Percentiles rank a stretch among this genome's conserved stretches.
Evolutionary conservation across 2,113 vertebrate species (phyloP).

Genomic region (Protomyctophum bolini): DNA sequence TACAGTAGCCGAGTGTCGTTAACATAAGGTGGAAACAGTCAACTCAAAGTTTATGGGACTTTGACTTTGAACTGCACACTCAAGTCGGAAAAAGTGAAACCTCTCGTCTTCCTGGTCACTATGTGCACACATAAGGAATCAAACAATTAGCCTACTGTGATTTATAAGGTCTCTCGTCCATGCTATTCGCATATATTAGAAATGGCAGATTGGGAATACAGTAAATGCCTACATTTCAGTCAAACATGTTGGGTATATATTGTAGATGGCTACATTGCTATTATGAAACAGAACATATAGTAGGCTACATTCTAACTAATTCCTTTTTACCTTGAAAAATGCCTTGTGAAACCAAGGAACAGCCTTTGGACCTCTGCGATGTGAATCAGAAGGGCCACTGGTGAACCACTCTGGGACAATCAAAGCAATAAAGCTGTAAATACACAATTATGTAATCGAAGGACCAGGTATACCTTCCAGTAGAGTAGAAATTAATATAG

Average conservation of each 20-base stretch:
- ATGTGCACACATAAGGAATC: background rate
- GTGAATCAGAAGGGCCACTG: conserved; percentile 17
- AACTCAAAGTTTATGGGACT: conserved; percentile 65
- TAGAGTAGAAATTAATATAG: background rate
- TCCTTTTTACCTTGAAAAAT: no score
- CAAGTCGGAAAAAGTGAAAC: conserved; percentile 12
- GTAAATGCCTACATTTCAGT: no score
- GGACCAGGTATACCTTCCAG: background rate
- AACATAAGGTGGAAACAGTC: conserved; percentile 36
- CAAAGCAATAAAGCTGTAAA: conserved; percentile 46
- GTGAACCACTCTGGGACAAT: conserved; percentile 14
- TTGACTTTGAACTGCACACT: conserved; percentile 72
- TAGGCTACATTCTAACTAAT: no score
- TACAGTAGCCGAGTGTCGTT: no score
- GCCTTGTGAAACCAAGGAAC: background rate
- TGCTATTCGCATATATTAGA: no score
- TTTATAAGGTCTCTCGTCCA: no score
- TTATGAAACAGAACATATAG: no score
- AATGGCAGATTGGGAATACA: no score
- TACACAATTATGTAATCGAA: conserved; percentile 10
- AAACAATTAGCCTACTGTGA: no score
- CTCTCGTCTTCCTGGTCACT: background rate
- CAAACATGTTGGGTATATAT: no score
- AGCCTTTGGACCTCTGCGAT: conserved; percentile 50
- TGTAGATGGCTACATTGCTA: no score